Conservation (phyloP, 1,140 invertebrate genomes). For the Drosophila baimaii region DNA sequence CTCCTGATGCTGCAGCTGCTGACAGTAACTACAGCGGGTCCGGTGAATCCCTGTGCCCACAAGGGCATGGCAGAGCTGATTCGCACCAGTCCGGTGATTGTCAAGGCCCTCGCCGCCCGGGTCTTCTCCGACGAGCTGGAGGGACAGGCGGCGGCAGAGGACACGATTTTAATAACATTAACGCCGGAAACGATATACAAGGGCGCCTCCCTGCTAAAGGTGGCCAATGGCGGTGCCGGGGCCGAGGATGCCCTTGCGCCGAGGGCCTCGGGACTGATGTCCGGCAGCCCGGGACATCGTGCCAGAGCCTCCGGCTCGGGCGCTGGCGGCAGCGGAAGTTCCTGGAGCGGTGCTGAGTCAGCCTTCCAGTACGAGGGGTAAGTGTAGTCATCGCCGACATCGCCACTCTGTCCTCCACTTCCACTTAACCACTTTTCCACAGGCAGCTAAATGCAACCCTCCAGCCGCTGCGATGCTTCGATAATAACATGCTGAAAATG, state of each 20-base stretch:
- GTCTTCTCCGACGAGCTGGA: conserved; percentile 66
- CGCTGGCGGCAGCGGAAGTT: conserved; percentile 20
- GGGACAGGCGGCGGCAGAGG: conserved; percentile 24
- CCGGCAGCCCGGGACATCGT: conserved; percentile 11
- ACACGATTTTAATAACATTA: conserved; percentile 83
- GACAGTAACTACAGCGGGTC: conserved; percentile 8
- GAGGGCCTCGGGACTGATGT: conserved; percentile 20
- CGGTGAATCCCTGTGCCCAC: conserved; percentile 70
- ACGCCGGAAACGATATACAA: conserved; percentile 84
- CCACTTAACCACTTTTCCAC: conserved; percentile 2
- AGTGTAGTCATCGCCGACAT: conserved; percentile 39
- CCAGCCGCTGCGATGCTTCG: conserved; percentile 76
- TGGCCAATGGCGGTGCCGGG: conserved; percentile 52
- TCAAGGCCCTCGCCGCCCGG: conserved; percentile 77
- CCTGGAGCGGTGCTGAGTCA: conserved; percentile 62
- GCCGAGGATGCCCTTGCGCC: conserved; percentile 12
- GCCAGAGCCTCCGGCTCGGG: conserved; percentile 24
- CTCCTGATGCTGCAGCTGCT: conserved; percentile 39
- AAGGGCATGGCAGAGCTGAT: conserved; percentile 79
- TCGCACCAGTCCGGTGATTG: conserved; percentile 81
- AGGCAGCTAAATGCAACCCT: conserved; percentile 82
- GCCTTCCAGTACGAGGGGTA: conserved; percentile 80
- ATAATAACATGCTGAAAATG: conserved; percentile 82
- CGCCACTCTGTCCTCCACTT: conserved; percentile 2
- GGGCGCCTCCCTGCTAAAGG: conserved; percentile 80